Evolutionary conservation across 2,797 vertebrate species (phyloP).

Genomic region (Capromys pilorides): DNA sequence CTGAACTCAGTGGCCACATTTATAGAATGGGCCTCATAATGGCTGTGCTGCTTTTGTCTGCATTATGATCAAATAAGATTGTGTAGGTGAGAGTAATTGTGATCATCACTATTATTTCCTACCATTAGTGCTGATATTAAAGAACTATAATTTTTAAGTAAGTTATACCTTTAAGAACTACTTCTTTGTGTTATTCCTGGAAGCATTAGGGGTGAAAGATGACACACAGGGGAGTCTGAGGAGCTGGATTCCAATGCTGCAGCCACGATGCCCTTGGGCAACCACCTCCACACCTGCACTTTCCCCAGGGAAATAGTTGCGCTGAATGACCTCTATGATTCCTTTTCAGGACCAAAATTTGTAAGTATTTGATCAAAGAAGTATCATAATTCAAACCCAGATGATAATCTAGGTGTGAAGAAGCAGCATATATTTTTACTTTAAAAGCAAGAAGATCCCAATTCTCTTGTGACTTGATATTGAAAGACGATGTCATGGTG

Average conservation of each 20-base stretch:
- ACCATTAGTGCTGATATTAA: neutral
- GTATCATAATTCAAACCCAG: slow-evolving; percentile 3
- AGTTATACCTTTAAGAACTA: neutral
- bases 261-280: neutral
- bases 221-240: neutral
- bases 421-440: neutral
- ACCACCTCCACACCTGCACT: neutral
- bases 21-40: neutral
- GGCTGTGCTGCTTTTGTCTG: neutral
- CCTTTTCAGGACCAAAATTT: neutral
- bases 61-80: neutral
- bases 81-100: neutral
- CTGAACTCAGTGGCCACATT: neutral
- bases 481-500: slow-evolving; percentile 17
- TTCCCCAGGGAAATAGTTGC: neutral
- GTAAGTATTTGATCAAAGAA: slow-evolving; percentile 21
- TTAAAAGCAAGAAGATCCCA: slow-evolving; percentile 31
- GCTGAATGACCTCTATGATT: neutral
- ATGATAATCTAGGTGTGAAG: slow-evolving; percentile 29
- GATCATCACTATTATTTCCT: neutral
- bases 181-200: neutral
- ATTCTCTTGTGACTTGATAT: neutral
- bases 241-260: neutral
- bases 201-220: neutral
- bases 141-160: neutral